Evolutionary conservation across 53 echinoderm and acorn worm species (phyloP).

Genomic region (Glandiceps talaboti): DNA sequence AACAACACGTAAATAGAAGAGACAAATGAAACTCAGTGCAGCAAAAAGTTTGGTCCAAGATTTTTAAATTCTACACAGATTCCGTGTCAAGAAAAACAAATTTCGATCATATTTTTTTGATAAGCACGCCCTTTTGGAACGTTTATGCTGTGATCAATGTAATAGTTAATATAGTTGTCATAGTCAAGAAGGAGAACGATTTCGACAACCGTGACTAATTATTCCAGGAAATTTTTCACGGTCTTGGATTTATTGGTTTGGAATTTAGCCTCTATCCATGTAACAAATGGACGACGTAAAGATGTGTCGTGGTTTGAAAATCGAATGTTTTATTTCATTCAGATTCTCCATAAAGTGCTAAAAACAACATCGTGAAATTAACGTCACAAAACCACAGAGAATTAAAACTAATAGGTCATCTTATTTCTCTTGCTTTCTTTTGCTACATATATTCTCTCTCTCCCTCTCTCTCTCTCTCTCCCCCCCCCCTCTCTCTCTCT

Average conservation of each 20-base stretch:
- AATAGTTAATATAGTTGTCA: slow-evolving; percentile 25
- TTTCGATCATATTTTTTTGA: no score
- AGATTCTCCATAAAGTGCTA: slow-evolving; percentile 18
- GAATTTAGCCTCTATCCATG: neutral
- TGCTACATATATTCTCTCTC: neutral
- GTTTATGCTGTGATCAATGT: no score
- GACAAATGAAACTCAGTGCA: no score
- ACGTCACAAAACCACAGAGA: neutral
- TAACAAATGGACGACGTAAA: no score
- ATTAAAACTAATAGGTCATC: neutral
- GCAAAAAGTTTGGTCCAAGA: no score
- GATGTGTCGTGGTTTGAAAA: no score
- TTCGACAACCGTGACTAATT: neutral
- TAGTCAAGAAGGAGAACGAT: slow-evolving; percentile 5
- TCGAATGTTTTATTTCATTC: neutral
- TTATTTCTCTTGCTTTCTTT: slow-evolving; percentile 1
- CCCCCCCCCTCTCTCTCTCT: neutral
- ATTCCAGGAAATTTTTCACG: neutral
- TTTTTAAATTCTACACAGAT: no score
- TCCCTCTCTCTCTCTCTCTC: no score
- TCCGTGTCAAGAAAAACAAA: no score
- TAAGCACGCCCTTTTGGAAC: no score
- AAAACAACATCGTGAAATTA: slow-evolving; percentile 4
- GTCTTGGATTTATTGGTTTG: neutral
- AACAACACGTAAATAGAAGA: no score